Base-by-base conservation (phyloP, 2,113 vertebrate genomes). In the Pollachius pollachius region DNA sequence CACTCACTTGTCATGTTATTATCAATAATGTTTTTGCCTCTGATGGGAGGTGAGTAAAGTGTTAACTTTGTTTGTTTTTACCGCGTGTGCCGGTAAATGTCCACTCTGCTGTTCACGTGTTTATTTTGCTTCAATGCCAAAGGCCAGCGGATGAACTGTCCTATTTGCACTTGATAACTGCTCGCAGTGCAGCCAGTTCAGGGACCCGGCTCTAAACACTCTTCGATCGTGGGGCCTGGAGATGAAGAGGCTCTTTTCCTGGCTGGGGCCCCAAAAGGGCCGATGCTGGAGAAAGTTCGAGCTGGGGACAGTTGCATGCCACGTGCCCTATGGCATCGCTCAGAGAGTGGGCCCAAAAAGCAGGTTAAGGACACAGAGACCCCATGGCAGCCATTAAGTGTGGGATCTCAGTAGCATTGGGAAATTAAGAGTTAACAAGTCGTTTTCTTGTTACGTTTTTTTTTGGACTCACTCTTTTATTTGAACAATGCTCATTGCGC, bases 191-290 rank as follows among this genome's bases (percentile, higher is more conserved):
- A 0, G 96, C 96, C 90, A 99, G 96, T 75, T 97, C 95, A 0
- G 96, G 97, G 0, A n/a, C n/a, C n/a, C n/a, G n/a, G 96, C 95
- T 62, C 88, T 99, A 60, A 98, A 97, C 81, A 99, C 95, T 54
- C 89, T 99, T 70, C 93, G 95, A 23, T 96, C 94, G 11, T 99
- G 97, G 97, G 97, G 97, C 0, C 89, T 99, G 82, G 97, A 99
- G 88, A 96, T 94, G 96, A 99, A 1, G 96, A 99, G 69, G 96
- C 97, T 23, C 81, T 98, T 19, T 99, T 98, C 77, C 89, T 99
- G 21, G 97, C 96, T 0, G 96, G 96, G 1, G 96, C 96, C 0
- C 95, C 96, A 76, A 99, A 98, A 72, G 97, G 96, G 0, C 96
- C 97, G 0, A 92, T 98, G 84, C 92, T 99, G 0, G 95, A 93